Evolutionary conservation across 2,888 invertebrate genomes (phyloP).

Genomic region (Lithophane ornitopus): DNA sequence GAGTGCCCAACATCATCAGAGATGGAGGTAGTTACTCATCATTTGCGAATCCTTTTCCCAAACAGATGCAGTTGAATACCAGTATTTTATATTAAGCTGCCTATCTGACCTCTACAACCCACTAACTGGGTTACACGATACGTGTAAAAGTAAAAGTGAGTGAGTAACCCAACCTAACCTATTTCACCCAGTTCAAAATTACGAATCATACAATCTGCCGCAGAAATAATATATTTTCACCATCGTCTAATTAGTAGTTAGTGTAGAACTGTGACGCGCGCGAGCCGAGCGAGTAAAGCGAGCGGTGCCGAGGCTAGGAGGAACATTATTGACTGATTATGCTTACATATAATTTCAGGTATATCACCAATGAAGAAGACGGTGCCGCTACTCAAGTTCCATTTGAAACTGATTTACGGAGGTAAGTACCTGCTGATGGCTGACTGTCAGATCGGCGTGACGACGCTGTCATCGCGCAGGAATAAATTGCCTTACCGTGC

Average conservation of each 20-base stretch:
- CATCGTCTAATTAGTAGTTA: no score
- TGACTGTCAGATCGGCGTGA: constrained; percentile 78
- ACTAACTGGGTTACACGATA: not conserved
- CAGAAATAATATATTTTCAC: no score
- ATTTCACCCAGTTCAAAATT: no score
- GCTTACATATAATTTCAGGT: not conserved
- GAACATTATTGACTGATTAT: not conserved
- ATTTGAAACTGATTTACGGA: constrained; percentile 76
- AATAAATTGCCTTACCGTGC: constrained; percentile 66
- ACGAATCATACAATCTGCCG: no score
- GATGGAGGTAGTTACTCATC: constrained; percentile 74
- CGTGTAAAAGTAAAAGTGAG: not conserved
- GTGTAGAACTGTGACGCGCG: no score
- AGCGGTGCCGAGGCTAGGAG: not conserved
- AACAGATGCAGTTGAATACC: not conserved
- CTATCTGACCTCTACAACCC: not conserved
- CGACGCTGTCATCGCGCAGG: constrained; percentile 66
- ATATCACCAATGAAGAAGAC: constrained; percentile 69
- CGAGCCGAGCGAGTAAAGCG: no score
- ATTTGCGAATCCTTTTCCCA: not conserved
- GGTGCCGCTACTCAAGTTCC: constrained; percentile 79
- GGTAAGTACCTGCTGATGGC: constrained; percentile 79
- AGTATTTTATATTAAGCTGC: not conserved
- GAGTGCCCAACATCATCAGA: constrained; percentile 78
- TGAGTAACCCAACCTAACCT: not conserved